These are phyloP conservation scores for Gallinago paraguaiae DNA, from an alignment of 2,113 vertebrate genomes.

Conservation along the genomic window DNA sequence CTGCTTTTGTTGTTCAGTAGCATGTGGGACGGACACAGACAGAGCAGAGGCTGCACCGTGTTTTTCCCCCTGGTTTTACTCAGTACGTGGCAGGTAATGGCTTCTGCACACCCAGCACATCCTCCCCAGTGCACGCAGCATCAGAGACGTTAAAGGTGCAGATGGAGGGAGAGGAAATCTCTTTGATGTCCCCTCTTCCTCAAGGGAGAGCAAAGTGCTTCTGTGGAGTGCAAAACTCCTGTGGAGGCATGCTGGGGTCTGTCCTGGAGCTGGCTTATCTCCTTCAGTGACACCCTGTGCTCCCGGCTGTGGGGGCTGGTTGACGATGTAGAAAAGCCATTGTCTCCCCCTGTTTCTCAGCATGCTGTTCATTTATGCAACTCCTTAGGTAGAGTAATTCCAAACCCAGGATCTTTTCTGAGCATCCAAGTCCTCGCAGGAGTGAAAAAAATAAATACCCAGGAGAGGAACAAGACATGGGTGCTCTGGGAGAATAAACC, in stretches of 20 bases:
- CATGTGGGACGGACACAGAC: neutral
- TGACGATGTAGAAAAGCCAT: neutral
- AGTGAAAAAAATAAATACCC: neutral
- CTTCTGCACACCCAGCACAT: neutral
- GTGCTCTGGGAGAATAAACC: neutral
- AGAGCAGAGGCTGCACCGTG: neutral
- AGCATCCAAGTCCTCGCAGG: neutral
- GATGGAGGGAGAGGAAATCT: neutral
- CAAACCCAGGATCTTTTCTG: neutral
- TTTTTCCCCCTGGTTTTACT: neutral
- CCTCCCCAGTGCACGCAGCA: neutral
- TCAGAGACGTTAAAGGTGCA: accelerated
- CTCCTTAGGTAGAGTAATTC: neutral
- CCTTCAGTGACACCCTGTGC: neutral
- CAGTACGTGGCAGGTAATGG: neutral
- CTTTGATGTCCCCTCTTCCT: neutral
- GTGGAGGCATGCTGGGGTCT: neutral
- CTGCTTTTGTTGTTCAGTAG: neutral
- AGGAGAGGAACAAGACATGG: neutral
- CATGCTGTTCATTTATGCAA: neutral
- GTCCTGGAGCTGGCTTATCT: neutral
- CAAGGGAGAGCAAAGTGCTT: neutral
- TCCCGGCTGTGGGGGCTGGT: neutral
- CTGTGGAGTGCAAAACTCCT: neutral
- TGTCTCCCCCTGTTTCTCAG: neutral